Evolutionary conservation across 2,113 vertebrate species (phyloP).

Genomic region (Pomatostomus ruficeps): DNA sequence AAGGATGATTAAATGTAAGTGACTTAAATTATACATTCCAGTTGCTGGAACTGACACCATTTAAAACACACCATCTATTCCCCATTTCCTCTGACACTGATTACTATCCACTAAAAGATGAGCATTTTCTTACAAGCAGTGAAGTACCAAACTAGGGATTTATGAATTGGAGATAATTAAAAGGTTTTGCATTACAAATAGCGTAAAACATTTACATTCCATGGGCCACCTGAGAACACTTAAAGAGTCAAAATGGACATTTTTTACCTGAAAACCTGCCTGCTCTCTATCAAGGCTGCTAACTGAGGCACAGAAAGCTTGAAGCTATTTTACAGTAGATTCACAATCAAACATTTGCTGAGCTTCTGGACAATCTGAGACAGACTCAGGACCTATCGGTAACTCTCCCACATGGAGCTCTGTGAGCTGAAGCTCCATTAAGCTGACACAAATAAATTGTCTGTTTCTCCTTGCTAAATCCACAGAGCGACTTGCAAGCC

Average conservation of each 20-base stretch:
- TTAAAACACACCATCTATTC: background rate
- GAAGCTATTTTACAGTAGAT: background rate
- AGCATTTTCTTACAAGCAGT: background rate
- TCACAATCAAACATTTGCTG: background rate
- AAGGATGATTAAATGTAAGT: conserved; percentile 50
- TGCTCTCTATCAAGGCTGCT: background rate
- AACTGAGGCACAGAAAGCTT: background rate
- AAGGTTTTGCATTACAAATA: conserved; percentile 6
- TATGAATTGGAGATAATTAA: conserved; percentile 23
- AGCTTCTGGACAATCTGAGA: background rate
- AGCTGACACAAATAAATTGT: background rate
- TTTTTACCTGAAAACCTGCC: background rate
- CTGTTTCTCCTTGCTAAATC: background rate
- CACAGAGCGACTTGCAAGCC: background rate
- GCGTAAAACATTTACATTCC: background rate
- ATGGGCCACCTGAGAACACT: background rate
- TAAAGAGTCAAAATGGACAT: background rate
- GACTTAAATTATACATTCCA: conserved; percentile 46
- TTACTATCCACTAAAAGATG: background rate
- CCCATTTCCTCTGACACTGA: background rate
- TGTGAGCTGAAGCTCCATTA: background rate
- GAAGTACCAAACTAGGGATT: background rate
- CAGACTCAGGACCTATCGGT: fast-evolving
- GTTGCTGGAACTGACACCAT: conserved; percentile 17
- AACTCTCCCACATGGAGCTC: background rate